These are phyloP conservation scores for Seira musarum DNA, from an alignment of 2,888 invertebrate genomes.

Conservation along the genomic window DNA sequence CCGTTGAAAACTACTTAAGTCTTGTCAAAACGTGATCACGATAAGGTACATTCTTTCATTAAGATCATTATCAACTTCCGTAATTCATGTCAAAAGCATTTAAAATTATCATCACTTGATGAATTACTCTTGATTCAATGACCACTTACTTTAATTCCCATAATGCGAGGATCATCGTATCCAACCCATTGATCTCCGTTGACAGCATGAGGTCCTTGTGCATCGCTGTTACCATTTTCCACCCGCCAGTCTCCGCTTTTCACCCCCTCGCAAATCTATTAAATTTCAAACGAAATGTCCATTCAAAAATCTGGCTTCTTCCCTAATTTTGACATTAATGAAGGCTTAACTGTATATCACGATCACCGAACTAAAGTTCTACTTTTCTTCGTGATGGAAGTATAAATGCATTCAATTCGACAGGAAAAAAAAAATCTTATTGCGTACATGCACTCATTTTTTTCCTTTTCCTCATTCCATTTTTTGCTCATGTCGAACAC, in stretches of 20 bases:
- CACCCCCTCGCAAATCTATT: constrained; percentile 88
- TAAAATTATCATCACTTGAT: not conserved
- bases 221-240: constrained; percentile 84
- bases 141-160: constrained; percentile 78
- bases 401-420: not conserved
- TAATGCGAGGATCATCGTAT: constrained; percentile 90
- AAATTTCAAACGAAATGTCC: not conserved
- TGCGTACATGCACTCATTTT: not conserved
- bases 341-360: not conserved
- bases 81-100: not conserved
- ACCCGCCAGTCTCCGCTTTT: constrained; percentile 86
- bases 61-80: not conserved
- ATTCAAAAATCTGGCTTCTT: not conserved
- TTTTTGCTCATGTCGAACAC: constrained; percentile 1
- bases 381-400: constrained; percentile 38
- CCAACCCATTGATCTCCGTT: constrained; percentile 94
- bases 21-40: not conserved
- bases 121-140: constrained; percentile 7
- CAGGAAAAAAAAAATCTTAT: not conserved
- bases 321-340: constrained; percentile 2
- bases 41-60: not conserved
- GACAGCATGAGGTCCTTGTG: constrained; percentile 92
- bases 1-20: not conserved
- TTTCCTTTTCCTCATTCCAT: not conserved
- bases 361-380: not conserved